Percentiles rank a stretch among this genome's conserved stretches.
Evolutionary conservation across 2,113 vertebrate genomes (phyloP).

Genomic region (Malurus cyaneus): DNA sequence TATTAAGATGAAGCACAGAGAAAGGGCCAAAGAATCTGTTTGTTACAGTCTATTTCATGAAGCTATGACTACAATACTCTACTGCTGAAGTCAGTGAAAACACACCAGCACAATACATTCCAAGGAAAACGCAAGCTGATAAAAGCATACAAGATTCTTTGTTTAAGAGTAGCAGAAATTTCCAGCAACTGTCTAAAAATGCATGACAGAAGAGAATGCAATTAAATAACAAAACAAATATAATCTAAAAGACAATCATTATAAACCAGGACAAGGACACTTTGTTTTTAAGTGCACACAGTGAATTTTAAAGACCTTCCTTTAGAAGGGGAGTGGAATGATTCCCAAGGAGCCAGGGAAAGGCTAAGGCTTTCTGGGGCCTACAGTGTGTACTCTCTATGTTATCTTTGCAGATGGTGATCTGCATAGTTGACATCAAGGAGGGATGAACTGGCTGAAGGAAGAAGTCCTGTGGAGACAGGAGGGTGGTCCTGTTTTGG

Average conservation of each 20-base stretch:
- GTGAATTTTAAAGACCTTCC: conserved; percentile 76
- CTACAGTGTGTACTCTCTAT: background rate
- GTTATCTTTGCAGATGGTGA: background rate
- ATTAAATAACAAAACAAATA: conserved; percentile 75
- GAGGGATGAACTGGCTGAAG: background rate
- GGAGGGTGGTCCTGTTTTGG: background rate
- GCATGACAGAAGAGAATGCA: conserved; percentile 60
- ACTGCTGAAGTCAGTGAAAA: conserved; percentile 73
- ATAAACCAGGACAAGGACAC: conserved; percentile 67
- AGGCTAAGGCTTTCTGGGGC: background rate
- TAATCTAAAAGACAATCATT: conserved; percentile 69
- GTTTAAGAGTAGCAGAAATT: conserved; percentile 71
- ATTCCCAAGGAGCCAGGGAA: background rate
- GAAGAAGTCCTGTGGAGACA: background rate
- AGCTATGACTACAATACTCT: conserved; percentile 43
- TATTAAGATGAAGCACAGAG: conserved; percentile 63
- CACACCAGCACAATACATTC: conserved; percentile 63
- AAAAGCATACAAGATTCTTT: conserved; percentile 70
- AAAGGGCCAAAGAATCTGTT: conserved; percentile 71
- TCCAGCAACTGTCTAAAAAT: conserved; percentile 66
- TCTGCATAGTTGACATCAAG: background rate
- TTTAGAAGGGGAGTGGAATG: conserved; percentile 27
- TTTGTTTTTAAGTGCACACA: conserved; percentile 72
- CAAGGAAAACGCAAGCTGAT: conserved; percentile 71
- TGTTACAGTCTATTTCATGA: conserved; percentile 69